Evolutionary conservation across 2,888 invertebrate species (phyloP), one percentile per base, ranked within the genome.

Genomic region (Agonum fuliginosum): DNA sequence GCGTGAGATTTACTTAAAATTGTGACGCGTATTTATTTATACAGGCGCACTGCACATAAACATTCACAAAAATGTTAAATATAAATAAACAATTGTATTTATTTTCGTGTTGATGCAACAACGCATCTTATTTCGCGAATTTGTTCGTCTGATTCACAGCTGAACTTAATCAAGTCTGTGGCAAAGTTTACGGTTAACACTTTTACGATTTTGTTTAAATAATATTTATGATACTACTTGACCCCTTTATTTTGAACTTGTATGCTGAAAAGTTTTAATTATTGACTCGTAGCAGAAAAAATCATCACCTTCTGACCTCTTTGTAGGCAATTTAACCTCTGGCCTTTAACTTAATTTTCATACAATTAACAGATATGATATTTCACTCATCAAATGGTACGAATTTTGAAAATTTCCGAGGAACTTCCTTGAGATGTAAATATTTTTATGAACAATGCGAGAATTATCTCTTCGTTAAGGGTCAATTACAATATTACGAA

Each of bases 161-260:
- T 54, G 10, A 1, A 54, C 3, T 54, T 54, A 24, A 54, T 24
- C 12, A 54, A 37, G 24, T 24, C 12, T 17, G 8, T 62, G 58
- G 14, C 10, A 62, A 62, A 14, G 17, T 62, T 62, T 62, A 14
- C 54, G 54, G 8, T 62, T 46, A 12, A 71, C 46, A 74, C 24
- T 74, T 46, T 62, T 43, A 74, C 14, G 17, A 74, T 46, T 74
- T 8, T 30, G 37, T 62, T 46, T 62, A 30, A 74, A 62, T 74
- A 65, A 74, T 74, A 74, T 74, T 62, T 58, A 73, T 58, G 62
- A 74, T 74, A 62, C 74, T 62, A 37, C 74, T 74, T 74, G 74
- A 74, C 74, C 74, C 43, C 46, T 74, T 62, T 65, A 62, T 74
- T 74, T 74, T 74, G 74, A 74, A 74, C 74, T 74, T 74, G 74